Base-by-base conservation (phyloP, 2,888 invertebrate species). In the Nematopogon swammerdamellus region DNA sequence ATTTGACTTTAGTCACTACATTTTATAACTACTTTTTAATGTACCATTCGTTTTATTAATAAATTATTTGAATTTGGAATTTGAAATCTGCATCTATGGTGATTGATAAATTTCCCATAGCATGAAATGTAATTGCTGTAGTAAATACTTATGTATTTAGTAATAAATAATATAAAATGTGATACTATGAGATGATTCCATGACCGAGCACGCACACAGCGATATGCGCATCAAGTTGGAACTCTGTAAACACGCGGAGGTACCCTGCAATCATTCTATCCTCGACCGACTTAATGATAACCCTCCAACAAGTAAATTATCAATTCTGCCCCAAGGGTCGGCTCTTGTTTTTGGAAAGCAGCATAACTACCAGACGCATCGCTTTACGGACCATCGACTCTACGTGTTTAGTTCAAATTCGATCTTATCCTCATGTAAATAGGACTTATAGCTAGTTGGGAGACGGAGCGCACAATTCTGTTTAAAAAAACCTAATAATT, bases 231-330 rank as follows among this genome's bases (percentile, higher is more conserved):
- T n/a, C n/a, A n/a, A n/a, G 64, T 18, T 63, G 63, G 53, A 55
- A 62, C 61, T 63, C 61, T 58, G 63, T 69, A 72, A 72, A 70
- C 67, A 70, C 62, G 67, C n/a, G n/a, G n/a, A 61, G 63, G 61
- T 63, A 66, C 69, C 77, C 69, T 58, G 66, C 66, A 77, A 79
- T 79, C 75, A 76, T 70, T 68, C 63, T 65, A 64, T 67, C 65
- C 63, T 63, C 65, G 68, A 67, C 68, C 62, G 60, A 64, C 68
- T 67, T 79, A 77, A 79, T 79, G 68, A 79, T 76, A 76, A 74
- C 71, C 72, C 72, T 76, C 64, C 67, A 71, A 74, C 68, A 63
- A 72, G 76, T 74, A 77, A 77, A 79, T 79, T 79, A 77, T 77
- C 79, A 77, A 76, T 76, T 72, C 73, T 64, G 74, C 76, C 74